Conservation (phyloP, 2,797 vertebrate genomes). For the Amniataba percoides region DNA sequence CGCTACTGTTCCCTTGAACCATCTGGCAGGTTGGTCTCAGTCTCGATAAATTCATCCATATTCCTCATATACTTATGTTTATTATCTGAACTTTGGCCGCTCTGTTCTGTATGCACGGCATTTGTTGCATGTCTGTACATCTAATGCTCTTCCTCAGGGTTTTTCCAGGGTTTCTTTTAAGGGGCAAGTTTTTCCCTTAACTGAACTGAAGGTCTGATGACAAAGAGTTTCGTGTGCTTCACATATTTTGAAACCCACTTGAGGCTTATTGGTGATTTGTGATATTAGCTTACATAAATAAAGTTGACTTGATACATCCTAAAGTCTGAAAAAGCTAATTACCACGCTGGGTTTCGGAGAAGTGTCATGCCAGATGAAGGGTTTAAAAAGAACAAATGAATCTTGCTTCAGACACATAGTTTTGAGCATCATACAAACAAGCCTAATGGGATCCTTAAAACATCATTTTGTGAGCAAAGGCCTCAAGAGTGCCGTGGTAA, state of each 20-base stretch:
- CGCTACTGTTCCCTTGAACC: too few species aligned
- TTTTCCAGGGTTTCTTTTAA: too few species aligned
- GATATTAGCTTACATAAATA: not conserved
- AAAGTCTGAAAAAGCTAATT: conserved; percentile 27
- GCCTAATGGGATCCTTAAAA: conserved; percentile 38
- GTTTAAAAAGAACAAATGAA: conserved; percentile 24
- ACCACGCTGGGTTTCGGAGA: conserved; percentile 1
- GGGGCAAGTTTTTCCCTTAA: too few species aligned
- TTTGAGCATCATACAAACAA: conserved; percentile 35
- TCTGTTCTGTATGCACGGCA: too few species aligned
- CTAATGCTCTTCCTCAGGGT: not conserved
- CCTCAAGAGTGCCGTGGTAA: conserved; percentile 31
- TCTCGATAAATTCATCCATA: too few species aligned
- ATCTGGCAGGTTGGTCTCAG: too few species aligned
- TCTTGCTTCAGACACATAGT: conserved; percentile 14
- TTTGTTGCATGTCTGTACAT: too few species aligned
- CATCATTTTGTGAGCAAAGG: conserved; percentile 38
- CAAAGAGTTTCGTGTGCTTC: not conserved
- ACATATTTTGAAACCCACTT: not conserved
- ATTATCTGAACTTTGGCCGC: not conserved
- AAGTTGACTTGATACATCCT: not conserved
- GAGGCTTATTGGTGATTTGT: not conserved
- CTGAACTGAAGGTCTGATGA: not conserved
- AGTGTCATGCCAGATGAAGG: not conserved
- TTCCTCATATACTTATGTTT: not conserved